phyloP scores from a whole-genome alignment of 2,113 vertebrate genomes.

The Myocastor coypus region DNA sequence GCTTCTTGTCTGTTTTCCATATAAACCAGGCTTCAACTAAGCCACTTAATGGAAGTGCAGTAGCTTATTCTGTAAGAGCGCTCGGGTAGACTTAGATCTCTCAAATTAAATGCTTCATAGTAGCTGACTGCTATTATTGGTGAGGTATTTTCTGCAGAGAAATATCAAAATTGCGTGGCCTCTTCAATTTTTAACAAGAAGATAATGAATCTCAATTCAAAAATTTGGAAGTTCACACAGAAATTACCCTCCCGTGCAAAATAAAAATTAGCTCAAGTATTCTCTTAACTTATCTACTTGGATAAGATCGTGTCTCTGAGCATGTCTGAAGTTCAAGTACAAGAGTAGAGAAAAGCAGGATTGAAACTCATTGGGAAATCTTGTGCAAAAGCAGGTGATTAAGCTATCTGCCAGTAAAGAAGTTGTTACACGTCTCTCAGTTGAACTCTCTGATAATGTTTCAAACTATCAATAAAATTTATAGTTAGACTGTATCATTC shows the following conservation, averaged over 20 bases:
- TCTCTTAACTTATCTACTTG: slow-evolving; percentile 37
- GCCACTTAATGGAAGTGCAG: not conserved
- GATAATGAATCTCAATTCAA: slow-evolving; percentile 47
- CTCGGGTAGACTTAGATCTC: slow-evolving; percentile 23
- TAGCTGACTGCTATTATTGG: not conserved
- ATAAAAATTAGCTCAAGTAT: slow-evolving; percentile 26
- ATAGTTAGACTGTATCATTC: not conserved
- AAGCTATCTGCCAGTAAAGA: not conserved
- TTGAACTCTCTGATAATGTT: not conserved
- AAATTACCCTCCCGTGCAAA: slow-evolving; percentile 10
- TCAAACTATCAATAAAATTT: slow-evolving; percentile 3
- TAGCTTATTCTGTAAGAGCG: not conserved
- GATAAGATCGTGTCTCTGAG: not conserved
- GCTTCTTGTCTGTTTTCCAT: slow-evolving; percentile 22
- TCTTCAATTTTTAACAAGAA: slow-evolving; percentile 61
- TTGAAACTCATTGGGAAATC: slow-evolving; percentile 19
- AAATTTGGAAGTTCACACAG: not conserved
- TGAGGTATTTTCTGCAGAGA: slow-evolving; percentile 24
- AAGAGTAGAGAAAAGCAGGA: not conserved
- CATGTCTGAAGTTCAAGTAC: slow-evolving; percentile 33
- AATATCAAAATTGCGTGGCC: slow-evolving; percentile 35
- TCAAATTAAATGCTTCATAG: not conserved
- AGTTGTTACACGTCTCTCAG: not conserved
- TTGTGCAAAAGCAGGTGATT: not conserved
- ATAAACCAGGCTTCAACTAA: not conserved